Conservation (phyloP, 2,113 vertebrate genomes). For the Callionymus lyra region DNA sequence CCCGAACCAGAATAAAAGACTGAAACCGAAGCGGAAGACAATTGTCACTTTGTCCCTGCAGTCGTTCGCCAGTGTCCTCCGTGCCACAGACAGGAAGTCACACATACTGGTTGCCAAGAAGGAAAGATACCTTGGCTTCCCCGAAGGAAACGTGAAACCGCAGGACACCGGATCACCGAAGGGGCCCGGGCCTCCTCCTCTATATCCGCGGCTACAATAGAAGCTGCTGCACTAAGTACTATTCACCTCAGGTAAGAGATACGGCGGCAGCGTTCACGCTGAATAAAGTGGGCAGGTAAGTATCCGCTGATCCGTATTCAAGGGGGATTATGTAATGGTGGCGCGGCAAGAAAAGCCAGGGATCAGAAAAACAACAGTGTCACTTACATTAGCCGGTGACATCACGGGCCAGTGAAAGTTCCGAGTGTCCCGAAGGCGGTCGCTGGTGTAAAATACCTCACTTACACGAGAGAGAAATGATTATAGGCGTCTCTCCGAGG, state of each 20-base stretch:
- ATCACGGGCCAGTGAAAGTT: slow-evolving; percentile 22
- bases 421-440: slow-evolving; percentile 4
- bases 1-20: slow-evolving; percentile 26
- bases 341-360: slow-evolving; percentile 17
- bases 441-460: not conserved
- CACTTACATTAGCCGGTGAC: slow-evolving; percentile 44
- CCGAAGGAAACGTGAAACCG: slow-evolving; percentile 47
- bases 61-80: slow-evolving; percentile 29
- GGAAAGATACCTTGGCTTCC: slow-evolving; percentile 46
- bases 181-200: slow-evolving; percentile 38
- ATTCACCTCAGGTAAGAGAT: slow-evolving; percentile 52
- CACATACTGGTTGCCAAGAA: slow-evolving; percentile 48
- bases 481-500: no score
- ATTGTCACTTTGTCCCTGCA: slow-evolving; percentile 38
- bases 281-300: slow-evolving; percentile 32
- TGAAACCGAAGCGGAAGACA: slow-evolving; percentile 33
- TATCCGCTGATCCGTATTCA: slow-evolving; percentile 34
- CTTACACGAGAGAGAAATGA: no score
- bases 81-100: slow-evolving; percentile 47
- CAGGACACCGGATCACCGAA: slow-evolving; percentile 42
- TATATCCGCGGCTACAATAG: slow-evolving; percentile 44
- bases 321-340: slow-evolving; percentile 44
- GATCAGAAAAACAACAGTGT: slow-evolving; percentile 33
- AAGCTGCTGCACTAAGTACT: slow-evolving; percentile 41
- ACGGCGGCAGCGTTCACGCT: slow-evolving; percentile 28